Base-by-base conservation (phyloP, 2,113 vertebrate genomes). In the Hemichromis elongatus region DNA sequence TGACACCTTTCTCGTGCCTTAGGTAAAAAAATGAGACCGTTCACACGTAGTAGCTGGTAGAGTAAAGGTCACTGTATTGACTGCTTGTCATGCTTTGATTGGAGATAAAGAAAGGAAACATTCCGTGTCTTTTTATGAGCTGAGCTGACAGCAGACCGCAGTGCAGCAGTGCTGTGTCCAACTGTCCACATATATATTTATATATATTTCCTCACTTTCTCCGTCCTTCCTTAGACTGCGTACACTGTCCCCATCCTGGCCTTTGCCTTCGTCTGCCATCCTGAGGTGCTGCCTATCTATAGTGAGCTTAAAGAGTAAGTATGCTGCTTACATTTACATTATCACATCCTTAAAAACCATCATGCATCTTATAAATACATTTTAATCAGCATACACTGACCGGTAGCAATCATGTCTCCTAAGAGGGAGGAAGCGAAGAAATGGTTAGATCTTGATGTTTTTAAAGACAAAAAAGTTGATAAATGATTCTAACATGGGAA, bases 231-330 rank as follows among this genome's bases (percentile, higher is more conserved):
- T 81, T 94, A 99, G 99, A 99, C 98, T 6, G 97, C 97, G 5
- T 99, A 99, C 94, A 97, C 98, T n/a, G 94, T 99, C 54, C 99
- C 99, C 45, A 99, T 99, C 93, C 95, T 99, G 90, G 98, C 97
- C 33, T 99, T 99, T 92, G 98, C 99, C 42, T 99, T 99, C 47
- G 99, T 99, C 84, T 99, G 99, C 92, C 99, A 99, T 80, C 99
- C 99, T 1, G 99, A 99, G 88, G 97, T 99, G 53, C 96, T 99
- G 88, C 98, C 98, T 37, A 99, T 99, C 96, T 99, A 99, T 97
- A 99, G 98, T 77, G 99, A 99, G 95, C 97, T 99, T 30, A 99
- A 98, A 97, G 97, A 98, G 99, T 99, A 95, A 97, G 97, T 57
- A 10, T 2, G 2, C 13, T 14, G 16, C 9, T 47, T 7, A 28